Conservation (phyloP, 2,888 invertebrate species). For the Tridacna gigas region DNA sequence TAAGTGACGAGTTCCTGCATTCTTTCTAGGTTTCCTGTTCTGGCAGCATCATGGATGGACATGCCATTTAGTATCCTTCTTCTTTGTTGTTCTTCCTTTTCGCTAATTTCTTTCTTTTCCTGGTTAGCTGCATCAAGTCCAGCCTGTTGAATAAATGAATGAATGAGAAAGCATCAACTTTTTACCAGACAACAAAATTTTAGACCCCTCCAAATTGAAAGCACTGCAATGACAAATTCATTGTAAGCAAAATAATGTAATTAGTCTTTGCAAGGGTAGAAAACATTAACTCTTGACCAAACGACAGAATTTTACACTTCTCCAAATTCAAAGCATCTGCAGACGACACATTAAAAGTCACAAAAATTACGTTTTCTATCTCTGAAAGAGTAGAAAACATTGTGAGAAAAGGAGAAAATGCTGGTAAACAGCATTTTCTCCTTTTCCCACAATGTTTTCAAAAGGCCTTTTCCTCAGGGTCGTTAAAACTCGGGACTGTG, state of each 20-base stretch:
- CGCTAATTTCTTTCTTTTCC: conserved; percentile 64
- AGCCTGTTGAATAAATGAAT: conserved; percentile 61
- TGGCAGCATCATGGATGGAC: conserved; percentile 80
- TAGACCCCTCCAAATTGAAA: too few relatives aligned
- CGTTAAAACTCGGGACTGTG: neutral
- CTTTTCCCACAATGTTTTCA: neutral
- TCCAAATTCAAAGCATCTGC: too few relatives aligned
- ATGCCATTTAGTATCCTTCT: conserved; percentile 69
- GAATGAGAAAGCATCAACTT: too few relatives aligned
- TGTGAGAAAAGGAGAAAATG: neutral
- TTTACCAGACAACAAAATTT: too few relatives aligned
- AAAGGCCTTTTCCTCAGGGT: neutral
- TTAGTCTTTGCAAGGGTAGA: too few relatives aligned
- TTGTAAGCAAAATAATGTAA: too few relatives aligned
- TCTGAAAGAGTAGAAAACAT: neutral
- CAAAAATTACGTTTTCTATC: too few relatives aligned
- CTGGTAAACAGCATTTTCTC: neutral
- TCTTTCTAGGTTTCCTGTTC: conserved; percentile 75
- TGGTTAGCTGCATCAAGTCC: conserved; percentile 73
- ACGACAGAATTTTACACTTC: too few relatives aligned
- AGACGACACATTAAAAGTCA: too few relatives aligned
- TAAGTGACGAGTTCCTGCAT: conserved; percentile 77
- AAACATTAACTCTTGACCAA: too few relatives aligned
- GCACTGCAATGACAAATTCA: too few relatives aligned
- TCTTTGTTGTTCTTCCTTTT: conserved; percentile 66